Evolutionary conservation across 1,140 invertebrate genomes (phyloP), one percentile per base, ranked within the genome.

Genomic region (Dolichoris vasculosae): DNA sequence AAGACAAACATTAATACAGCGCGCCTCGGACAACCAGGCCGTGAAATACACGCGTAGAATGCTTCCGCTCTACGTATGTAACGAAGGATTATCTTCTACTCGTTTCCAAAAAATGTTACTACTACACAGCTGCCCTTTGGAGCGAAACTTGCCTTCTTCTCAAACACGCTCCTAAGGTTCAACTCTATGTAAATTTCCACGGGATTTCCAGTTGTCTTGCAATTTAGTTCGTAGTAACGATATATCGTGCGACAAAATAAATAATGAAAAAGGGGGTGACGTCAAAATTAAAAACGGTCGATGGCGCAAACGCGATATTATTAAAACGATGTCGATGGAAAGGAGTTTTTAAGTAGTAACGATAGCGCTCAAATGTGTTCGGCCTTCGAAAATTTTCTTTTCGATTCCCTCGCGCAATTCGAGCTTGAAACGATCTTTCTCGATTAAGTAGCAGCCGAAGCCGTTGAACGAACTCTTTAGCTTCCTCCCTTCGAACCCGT

Each of bases 1-100:
- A 92, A 87, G 83, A 90, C 90, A 93, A 92, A 92, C 92, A 93
- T 93, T 93, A 93, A 92, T 93, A 93, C 88, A 89, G 91, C 89
- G 88, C 82, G 38, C 32, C 55, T 43, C 35, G 67, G 75, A 77
- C 55, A 32, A 69, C 32, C 81, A 11, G 43, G 23, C 35, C 3
- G 26, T 26, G 38, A 1, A 9, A 63, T 63, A 78, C 76, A 78
- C 76, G 69, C 30, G 51, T 30, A 51, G 43, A 40, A 26, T 7
- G 2, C 67, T 86, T 82, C 82, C 86, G 64, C 32, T 73, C 55
- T 75, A 11, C 77, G 84, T 89, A 90, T 90, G 88, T 90, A 89
- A 89, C 86, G 83, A 89, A 88, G 92, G 91, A 92, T 93, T 93
- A 93, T 90, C 90, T 92, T 92, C 92, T 92, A 92, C 92, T 92